A percentile compares a stretch with the other conserved stretches of the same genome.
phyloP scores from a whole-genome alignment of 2,797 vertebrate species.

The Catostomus latipinnis region DNA sequence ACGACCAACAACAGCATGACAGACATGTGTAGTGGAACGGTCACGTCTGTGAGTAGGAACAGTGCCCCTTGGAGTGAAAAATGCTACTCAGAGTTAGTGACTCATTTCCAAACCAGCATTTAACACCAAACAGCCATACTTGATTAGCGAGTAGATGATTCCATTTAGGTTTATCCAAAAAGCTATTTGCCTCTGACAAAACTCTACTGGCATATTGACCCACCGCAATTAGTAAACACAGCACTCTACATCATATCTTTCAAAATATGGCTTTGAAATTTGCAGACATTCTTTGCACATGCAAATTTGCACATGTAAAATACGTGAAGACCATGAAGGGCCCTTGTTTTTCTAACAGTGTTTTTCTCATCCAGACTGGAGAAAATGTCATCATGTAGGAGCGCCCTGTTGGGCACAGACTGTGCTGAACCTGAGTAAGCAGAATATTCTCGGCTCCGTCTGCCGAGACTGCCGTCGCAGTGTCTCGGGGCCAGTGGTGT shows the following conservation, averaged over 20 bases:
- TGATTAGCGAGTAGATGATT: conserved; percentile 33
- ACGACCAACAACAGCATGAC: conserved; percentile 36
- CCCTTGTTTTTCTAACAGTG: conserved; percentile 11
- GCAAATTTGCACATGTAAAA: not conserved
- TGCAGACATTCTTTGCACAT: no score
- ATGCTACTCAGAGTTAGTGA: conserved; percentile 43
- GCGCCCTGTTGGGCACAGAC: conserved; percentile 20
- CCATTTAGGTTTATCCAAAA: conserved; percentile 44
- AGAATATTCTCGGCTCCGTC: not conserved
- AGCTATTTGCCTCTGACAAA: conserved; percentile 29
- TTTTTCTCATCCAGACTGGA: conserved; percentile 11
- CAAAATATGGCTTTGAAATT: conserved; percentile 27
- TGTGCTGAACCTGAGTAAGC: conserved; percentile 21
- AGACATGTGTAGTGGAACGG: conserved; percentile 30
- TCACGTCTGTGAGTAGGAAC: conserved; percentile 37
- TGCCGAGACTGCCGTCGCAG: not conserved
- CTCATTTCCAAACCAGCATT: conserved; percentile 44
- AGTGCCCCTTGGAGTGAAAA: conserved; percentile 47
- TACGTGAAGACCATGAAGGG: not conserved
- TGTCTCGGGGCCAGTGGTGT: conserved; percentile 14
- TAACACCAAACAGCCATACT: conserved; percentile 42
- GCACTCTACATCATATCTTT: conserved; percentile 43
- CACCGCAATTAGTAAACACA: conserved; percentile 54
- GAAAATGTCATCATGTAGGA: conserved; percentile 38
- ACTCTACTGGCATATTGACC: conserved; percentile 46